A percentile compares a stretch with the other conserved stretches of the same genome.
phyloP scores from a whole-genome alignment of 2,888 invertebrate genomes.

The Melinopterus prodromus region DNA sequence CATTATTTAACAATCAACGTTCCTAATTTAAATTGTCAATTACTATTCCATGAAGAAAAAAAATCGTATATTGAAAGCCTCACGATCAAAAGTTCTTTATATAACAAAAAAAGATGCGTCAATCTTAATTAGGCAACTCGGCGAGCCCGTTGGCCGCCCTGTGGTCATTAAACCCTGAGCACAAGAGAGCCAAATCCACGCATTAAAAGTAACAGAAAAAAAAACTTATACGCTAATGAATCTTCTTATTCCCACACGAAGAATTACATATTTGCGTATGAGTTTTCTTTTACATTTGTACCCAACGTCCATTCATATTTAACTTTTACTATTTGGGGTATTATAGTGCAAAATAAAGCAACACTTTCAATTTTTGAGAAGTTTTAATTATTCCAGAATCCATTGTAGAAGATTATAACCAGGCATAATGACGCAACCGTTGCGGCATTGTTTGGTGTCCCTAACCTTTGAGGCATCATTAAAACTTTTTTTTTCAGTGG shows the following conservation, averaged over 20 bases:
- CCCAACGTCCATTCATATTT: slow-evolving; percentile 18
- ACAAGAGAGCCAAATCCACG: slow-evolving; percentile 26
- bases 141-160: slow-evolving; percentile 20
- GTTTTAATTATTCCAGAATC: background rate
- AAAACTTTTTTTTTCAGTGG: background rate
- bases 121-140: slow-evolving; percentile 23
- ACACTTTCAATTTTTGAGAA: slow-evolving; percentile 20
- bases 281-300: background rate
- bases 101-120: slow-evolving; percentile 4
- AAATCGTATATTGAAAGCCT: background rate
- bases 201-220: slow-evolving; percentile 21
- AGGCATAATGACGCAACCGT: background rate
- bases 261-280: background rate
- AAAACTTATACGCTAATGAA: slow-evolving; percentile 20
- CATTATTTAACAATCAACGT: background rate
- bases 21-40: background rate
- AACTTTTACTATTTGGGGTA: slow-evolving; percentile 18
- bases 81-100: slow-evolving; percentile 21
- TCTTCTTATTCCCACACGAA: slow-evolving; percentile 28
- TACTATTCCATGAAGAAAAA: background rate
- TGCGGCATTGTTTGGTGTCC: background rate
- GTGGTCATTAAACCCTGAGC: slow-evolving; percentile 26
- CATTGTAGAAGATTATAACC: background rate
- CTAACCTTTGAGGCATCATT: background rate
- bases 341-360: too few species aligned